Conservation (phyloP, 2,888 invertebrate species). For the Schizaphis graminum region DNA sequence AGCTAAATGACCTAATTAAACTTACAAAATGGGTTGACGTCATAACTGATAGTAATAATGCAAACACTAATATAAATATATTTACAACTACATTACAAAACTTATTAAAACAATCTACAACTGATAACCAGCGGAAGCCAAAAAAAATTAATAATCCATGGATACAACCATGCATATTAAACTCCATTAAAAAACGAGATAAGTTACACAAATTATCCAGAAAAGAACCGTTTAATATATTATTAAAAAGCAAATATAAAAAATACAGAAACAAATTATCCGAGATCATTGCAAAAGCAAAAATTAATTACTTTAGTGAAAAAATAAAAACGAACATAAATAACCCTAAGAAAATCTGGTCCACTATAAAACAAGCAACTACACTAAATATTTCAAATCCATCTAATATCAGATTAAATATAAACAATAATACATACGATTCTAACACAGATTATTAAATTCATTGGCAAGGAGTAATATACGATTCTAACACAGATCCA, state of each 20-base stretch:
- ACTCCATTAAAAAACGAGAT: neutral
- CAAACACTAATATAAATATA: no score
- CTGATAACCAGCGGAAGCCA: neutral
- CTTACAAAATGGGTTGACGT: conserved; percentile 3
- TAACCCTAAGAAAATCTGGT: neutral
- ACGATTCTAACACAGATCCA: neutral
- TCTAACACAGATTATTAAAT: conserved; percentile 5
- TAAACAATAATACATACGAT: neutral
- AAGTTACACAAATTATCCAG: conserved; percentile 20
- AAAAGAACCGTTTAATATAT: neutral
- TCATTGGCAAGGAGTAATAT: no score
- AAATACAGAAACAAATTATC: conserved; percentile 14
- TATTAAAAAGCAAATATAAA: conserved; percentile 5
- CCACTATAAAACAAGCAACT: neutral
- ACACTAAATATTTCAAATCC: no score
- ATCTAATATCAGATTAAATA: no score
- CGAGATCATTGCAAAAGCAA: neutral
- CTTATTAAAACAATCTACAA: neutral
- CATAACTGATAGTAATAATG: no score
- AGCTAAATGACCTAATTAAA: neutral
- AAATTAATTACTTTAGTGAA: no score
- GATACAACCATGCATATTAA: conserved; percentile 1
- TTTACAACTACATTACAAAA: conserved; percentile 3
- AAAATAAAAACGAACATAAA: neutral
- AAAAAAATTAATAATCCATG: neutral